Conservation (phyloP, 2,113 vertebrate genomes). For the Proteles cristata region DNA sequence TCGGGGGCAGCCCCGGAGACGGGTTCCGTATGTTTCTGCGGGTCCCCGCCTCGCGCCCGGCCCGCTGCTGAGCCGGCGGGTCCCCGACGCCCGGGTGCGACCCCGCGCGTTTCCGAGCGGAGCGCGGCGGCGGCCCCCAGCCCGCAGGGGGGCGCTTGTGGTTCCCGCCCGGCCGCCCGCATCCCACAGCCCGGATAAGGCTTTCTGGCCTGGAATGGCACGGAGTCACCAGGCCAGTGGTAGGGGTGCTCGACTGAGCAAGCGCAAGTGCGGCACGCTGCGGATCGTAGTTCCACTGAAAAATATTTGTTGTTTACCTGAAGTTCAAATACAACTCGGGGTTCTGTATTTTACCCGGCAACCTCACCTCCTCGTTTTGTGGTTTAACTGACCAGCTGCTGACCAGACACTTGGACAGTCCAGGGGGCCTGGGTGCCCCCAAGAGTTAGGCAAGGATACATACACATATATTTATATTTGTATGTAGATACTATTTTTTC, state of each 20-base stretch:
- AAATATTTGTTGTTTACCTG: not conserved
- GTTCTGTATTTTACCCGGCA: not conserved
- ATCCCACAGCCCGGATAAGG: not conserved
- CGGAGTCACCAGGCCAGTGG: not conserved
- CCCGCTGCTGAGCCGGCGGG: not conserved
- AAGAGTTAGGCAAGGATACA: not conserved
- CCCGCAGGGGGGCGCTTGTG: constrained; percentile 53
- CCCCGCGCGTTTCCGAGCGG: not conserved
- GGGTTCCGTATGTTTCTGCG: constrained; percentile 41
- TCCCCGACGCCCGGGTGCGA: not conserved
- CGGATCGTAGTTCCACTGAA: not conserved
- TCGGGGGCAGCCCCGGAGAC: constrained; percentile 55
- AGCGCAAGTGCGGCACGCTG: not conserved
- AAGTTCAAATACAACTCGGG: not conserved
- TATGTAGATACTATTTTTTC: not conserved
- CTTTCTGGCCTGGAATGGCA: not conserved
- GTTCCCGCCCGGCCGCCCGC: not conserved
- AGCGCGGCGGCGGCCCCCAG: not conserved
- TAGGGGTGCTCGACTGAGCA: not conserved
- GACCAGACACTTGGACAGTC: constrained; percentile 58
- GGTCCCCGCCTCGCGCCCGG: constrained; percentile 24
- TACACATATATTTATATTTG: not conserved
- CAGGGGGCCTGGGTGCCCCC: constrained; percentile 15
- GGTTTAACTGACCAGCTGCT: constrained; percentile 25
- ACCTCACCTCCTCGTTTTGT: not conserved